Base-by-base conservation (phyloP, 2,113 vertebrate species). In the Phalacrocorax brasilianus region DNA sequence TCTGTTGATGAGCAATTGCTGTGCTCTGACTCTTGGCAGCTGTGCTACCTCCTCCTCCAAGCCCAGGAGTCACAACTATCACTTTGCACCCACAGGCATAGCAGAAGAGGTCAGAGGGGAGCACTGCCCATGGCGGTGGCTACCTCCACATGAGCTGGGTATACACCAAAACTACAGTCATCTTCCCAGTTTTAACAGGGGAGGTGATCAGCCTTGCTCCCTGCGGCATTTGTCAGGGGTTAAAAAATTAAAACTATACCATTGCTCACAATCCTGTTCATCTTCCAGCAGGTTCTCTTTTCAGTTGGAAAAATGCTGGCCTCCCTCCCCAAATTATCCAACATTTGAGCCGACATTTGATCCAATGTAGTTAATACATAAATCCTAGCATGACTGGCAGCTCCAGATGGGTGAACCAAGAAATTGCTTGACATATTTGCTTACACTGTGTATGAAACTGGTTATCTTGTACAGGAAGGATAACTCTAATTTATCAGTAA, bases 341-440 rank as follows among this genome's bases (percentile, higher is more conserved):
- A 75, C 33, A 38, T 95, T 89, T 75, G 82, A 96, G 76, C 55
- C 8, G 16, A 85, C 42, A 74, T 96, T 95, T 91, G 95, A 93
- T 93, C 88, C 78, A 93, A 91, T 0, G 0, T 77, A 49, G 71
- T 95, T 95, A 94, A 97, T 97, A 96, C 94, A 88, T 86, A 97
- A 97, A 97, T 96, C 93, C 84, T 84, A 95, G 87, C 4, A 6
- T 95, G 94, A 95, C 91, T 93, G 92, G 92, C 85, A 96, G 95
- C 88, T 96, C 86, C 96, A 96, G 95, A 76, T 93, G 92, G 93
- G 30, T 96, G 97, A 96, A 97, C 95, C 93, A 96, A 97, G 78
- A 97, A 97, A 97, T 97, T 97, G 88, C 80, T 95, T 95, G 95
- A 93, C 78, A 86, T 94, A 96, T 97, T 97, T 96, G 71, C 68